Percentiles rank a stretch among this genome's conserved stretches.
Conservation (phyloP, 2,113 vertebrate genomes). For the Orthonyx spaldingii region DNA sequence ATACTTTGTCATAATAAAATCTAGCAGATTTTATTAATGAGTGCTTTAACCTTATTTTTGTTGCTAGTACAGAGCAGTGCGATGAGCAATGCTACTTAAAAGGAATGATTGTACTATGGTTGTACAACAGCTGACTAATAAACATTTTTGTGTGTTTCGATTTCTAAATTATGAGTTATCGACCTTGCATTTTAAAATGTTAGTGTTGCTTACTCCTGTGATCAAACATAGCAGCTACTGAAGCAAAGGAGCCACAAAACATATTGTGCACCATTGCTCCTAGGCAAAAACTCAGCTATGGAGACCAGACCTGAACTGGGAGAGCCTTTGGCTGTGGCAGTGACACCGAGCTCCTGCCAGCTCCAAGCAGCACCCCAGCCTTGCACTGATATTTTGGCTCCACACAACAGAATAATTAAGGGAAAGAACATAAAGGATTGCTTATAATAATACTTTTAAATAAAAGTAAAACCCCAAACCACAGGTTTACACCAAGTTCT, state of each 20-base stretch:
- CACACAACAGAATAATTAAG: not conserved
- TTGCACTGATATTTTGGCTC: not conserved
- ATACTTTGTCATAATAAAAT: not conserved
- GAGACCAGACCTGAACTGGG: not conserved
- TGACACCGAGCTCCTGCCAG: not conserved
- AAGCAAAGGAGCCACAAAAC: not conserved
- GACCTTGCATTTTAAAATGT: not conserved
- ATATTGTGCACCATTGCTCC: not conserved
- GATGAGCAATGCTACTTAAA: not conserved
- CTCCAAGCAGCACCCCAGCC: not conserved
- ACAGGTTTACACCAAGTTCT: not conserved
- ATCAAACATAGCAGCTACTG: not conserved
- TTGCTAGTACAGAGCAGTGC: not conserved
- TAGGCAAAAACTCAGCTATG: not conserved
- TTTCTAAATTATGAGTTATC: not conserved
- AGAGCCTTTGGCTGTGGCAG: not conserved
- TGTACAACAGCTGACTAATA: not conserved
- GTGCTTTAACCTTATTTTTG: not conserved
- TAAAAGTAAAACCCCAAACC: not conserved
- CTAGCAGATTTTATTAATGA: not conserved
- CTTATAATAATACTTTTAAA: not conserved
- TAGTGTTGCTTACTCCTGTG: not conserved
- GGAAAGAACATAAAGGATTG: not conserved
- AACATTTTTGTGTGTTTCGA: not conserved
- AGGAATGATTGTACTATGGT: rapidly evolving